Evolutionary conservation across 2,113 vertebrate species (phyloP).

Genomic region (Neotragus moschatus): DNA sequence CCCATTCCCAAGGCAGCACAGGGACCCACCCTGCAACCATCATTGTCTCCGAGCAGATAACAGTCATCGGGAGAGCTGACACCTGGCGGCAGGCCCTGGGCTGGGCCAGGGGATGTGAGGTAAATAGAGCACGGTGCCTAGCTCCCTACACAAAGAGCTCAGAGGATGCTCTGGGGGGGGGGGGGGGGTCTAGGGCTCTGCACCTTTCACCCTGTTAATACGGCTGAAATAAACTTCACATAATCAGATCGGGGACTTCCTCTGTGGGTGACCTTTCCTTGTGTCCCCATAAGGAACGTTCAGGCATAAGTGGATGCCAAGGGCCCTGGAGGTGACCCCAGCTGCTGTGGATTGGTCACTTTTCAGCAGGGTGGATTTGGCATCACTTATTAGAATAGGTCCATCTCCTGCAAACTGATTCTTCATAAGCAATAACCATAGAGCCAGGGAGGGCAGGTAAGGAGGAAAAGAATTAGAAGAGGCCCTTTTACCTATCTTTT

Average conservation of each 20-base stretch:
- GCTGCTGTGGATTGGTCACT: neutral
- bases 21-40: accelerated
- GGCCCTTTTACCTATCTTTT: neutral
- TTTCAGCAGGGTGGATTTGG: neutral
- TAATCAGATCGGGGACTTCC: neutral
- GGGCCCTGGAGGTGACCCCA: neutral
- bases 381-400: neutral
- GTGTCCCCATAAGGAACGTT: neutral
- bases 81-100: neutral
- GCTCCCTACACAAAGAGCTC: neutral
- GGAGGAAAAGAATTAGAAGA: neutral
- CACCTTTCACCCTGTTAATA: neutral
- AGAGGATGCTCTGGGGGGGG: too few relatives aligned
- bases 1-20: neutral
- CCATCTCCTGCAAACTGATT: neutral
- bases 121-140: neutral
- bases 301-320: neutral
- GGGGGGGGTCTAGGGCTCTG: neutral
- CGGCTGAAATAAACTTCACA: neutral
- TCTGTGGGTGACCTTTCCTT: neutral
- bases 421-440: neutral
- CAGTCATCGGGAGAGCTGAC: neutral
- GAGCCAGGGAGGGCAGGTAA: neutral
- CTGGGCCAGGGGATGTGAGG: too few relatives aligned
- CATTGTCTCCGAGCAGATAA: neutral